Conservation (phyloP, 92 coral and sea anemone species). For the Meandrina meandrites region DNA sequence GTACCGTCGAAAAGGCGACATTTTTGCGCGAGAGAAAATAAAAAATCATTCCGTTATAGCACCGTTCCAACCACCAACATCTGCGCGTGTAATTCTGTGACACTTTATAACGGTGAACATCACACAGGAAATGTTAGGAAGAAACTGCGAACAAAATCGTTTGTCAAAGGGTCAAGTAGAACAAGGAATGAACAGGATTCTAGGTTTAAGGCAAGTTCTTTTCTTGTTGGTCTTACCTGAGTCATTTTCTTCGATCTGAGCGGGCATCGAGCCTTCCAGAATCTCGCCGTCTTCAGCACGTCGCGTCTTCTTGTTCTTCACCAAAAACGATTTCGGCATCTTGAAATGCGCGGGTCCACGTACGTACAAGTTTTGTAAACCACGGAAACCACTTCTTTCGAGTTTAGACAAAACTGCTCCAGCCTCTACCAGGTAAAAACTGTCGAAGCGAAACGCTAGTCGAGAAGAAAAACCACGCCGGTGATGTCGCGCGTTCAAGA, state of each 20-base stretch:
- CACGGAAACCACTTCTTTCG: slow-evolving; percentile 40
- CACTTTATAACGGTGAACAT: slow-evolving; percentile 88
- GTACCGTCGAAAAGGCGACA: neutral
- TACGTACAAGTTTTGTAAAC: slow-evolving; percentile 15
- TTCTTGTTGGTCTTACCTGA: slow-evolving; percentile 50
- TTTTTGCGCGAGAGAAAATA: slow-evolving; percentile 2
- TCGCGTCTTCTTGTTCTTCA: slow-evolving; percentile 80
- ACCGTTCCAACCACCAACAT: slow-evolving; percentile 40
- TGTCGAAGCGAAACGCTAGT: slow-evolving; percentile 14
- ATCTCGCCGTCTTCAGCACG: slow-evolving; percentile 44
- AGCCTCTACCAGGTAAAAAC: slow-evolving; percentile 18
- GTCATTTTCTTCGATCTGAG: neutral
- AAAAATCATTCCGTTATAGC: slow-evolving; percentile 43
- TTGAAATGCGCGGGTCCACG: slow-evolving; percentile 45
- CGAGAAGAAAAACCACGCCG: slow-evolving; percentile 8
- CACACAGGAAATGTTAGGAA: slow-evolving; percentile 80
- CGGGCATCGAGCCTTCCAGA: slow-evolving; percentile 32
- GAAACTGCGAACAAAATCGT: slow-evolving; percentile 65
- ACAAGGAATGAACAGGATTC: slow-evolving; percentile 25
- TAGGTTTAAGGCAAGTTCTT: slow-evolving; percentile 20
- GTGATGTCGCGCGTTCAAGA: neutral
- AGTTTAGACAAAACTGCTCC: slow-evolving; percentile 26
- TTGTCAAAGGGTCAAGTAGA: slow-evolving; percentile 77
- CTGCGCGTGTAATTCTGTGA: slow-evolving; percentile 48
- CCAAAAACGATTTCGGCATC: slow-evolving; percentile 90